These are phyloP conservation scores for Sinocyclocheilus maitianheensis DNA, from an alignment of 2,113 vertebrate genomes.

Conservation along the genomic window DNA sequence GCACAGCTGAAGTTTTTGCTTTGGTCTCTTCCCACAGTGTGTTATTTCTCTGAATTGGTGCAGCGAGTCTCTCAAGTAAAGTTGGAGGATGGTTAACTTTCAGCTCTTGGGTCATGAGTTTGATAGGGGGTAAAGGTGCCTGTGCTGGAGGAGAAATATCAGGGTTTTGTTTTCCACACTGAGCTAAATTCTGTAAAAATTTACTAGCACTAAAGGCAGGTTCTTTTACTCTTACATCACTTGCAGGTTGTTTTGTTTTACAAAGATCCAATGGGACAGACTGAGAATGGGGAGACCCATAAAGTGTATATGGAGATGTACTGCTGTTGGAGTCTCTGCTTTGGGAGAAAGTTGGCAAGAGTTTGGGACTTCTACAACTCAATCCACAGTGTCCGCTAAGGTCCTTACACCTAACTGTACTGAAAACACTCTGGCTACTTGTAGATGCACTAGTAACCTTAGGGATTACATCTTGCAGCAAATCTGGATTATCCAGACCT, in stretches of 20 bases:
- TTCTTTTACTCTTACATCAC: slow-evolving; percentile 70
- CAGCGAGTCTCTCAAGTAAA: slow-evolving; percentile 79
- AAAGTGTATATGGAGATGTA: slow-evolving; percentile 55
- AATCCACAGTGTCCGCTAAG: slow-evolving; percentile 76
- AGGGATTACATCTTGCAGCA: slow-evolving; percentile 70
- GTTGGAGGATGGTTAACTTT: slow-evolving; percentile 75
- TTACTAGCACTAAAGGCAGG: slow-evolving; percentile 85
- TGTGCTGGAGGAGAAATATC: slow-evolving; percentile 50
- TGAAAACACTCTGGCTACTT: slow-evolving; percentile 74
- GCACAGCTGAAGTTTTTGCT: slow-evolving; percentile 56
- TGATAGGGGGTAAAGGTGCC: slow-evolving; percentile 47
- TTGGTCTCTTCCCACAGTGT: slow-evolving; percentile 71
- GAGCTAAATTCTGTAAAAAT: slow-evolving; percentile 86
- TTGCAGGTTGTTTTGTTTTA: slow-evolving; percentile 72
- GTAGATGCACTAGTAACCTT: slow-evolving; percentile 70
- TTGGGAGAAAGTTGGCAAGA: slow-evolving; percentile 64
- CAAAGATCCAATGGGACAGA: slow-evolving; percentile 63
- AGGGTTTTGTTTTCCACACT: slow-evolving; percentile 78
- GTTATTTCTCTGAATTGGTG: slow-evolving; percentile 74
- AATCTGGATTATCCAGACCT: slow-evolving; percentile 73
- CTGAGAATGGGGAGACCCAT: slow-evolving; percentile 56
- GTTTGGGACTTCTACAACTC: slow-evolving; percentile 62
- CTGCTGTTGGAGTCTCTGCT: slow-evolving; percentile 73
- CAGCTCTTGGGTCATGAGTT: slow-evolving; percentile 67
- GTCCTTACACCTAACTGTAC: slow-evolving; percentile 68